Evolutionary conservation across 2,888 invertebrate genomes (phyloP).

Genomic region (Gymnoscelis rufifasciata): DNA sequence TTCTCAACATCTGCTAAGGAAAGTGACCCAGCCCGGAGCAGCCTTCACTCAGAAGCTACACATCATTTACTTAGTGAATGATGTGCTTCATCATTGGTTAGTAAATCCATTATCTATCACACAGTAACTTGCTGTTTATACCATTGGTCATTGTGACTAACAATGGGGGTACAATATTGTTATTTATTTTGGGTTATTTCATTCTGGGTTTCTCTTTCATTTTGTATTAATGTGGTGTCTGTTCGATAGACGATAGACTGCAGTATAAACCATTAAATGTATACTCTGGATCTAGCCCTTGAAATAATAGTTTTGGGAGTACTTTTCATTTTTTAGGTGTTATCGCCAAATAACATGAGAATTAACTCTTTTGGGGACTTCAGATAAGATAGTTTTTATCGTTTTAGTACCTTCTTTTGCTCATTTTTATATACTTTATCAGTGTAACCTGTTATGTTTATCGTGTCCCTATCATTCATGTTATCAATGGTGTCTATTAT

Average conservation of each 20-base stretch:
- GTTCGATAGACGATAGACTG: too few relatives aligned
- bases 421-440: neutral
- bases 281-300: too few relatives aligned
- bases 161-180: neutral
- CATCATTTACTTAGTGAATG: slow-evolving; percentile 98
- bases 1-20: slow-evolving; percentile 92
- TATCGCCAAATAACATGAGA: too few relatives aligned
- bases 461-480: slow-evolving; percentile 41
- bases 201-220: neutral
- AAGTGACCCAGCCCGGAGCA: slow-evolving; percentile 83
- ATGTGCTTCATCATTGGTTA: slow-evolving; percentile 98
- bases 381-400: neutral
- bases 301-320: too few relatives aligned
- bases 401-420: too few relatives aligned
- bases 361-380: too few relatives aligned
- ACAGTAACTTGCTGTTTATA: slow-evolving; percentile 3
- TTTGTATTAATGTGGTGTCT: too few relatives aligned
- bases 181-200: neutral
- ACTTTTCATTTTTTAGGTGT: too few relatives aligned
- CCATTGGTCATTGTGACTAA: slow-evolving; percentile 22
- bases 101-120: slow-evolving; percentile 47
- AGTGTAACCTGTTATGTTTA: slow-evolving; percentile 27
- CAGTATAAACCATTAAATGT: too few relatives aligned
- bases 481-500: slow-evolving; percentile 72
- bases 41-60: slow-evolving; percentile 96